Conservation (phyloP, 2,113 vertebrate species). For the Trinectes maculatus region DNA sequence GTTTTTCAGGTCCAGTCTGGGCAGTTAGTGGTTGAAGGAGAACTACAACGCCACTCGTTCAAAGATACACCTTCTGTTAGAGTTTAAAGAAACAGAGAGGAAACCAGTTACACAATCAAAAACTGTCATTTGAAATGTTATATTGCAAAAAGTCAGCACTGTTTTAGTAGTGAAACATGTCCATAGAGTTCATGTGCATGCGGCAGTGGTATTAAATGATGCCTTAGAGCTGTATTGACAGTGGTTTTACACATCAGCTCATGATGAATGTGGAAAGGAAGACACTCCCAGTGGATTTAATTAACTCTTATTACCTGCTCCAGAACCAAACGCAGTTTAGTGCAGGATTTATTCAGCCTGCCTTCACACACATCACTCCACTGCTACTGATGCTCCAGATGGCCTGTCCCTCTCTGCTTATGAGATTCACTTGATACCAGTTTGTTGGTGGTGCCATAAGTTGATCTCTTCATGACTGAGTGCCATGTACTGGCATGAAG, state of each 20-base stretch:
- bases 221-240: not conserved
- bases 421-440: slow-evolving; percentile 21
- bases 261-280: not conserved
- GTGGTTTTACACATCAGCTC: not conserved
- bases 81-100: no score
- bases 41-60: no score
- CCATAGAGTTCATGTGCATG: no score
- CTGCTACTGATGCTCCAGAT: slow-evolving; percentile 56
- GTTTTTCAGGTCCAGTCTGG: no score
- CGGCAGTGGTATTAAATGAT: not conserved
- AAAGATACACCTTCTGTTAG: no score
- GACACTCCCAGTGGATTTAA: not conserved
- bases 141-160: no score
- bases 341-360: slow-evolving; percentile 16
- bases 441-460: slow-evolving; percentile 39
- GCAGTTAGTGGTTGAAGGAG: no score
- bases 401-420: slow-evolving; percentile 36
- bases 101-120: no score
- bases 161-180: no score
- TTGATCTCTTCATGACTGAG: slow-evolving; percentile 54
- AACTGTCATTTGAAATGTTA: no score
- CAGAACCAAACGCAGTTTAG: not conserved
- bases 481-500: slow-evolving; percentile 52
- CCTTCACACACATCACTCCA: not conserved
- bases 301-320: not conserved